phyloP scores from a whole-genome alignment of 2,797 vertebrate species.

The Hapalemur alaotrensis region DNA sequence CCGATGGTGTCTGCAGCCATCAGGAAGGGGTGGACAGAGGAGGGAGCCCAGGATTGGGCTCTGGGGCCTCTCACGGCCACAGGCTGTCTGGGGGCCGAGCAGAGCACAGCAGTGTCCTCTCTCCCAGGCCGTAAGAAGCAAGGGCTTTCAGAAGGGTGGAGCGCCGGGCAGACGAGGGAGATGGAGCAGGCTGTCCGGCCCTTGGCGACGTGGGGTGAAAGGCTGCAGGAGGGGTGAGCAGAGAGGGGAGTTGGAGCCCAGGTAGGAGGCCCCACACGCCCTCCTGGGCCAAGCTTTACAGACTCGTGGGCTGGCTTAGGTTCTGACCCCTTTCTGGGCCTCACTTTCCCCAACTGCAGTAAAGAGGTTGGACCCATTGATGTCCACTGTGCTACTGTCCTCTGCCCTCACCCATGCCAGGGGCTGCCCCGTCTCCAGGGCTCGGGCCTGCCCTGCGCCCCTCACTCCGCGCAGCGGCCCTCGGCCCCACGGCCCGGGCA shows the following conservation, averaged over 20 bases:
- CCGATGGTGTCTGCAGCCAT: not conserved
- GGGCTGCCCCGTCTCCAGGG: too few relatives aligned
- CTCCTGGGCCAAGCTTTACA: not conserved
- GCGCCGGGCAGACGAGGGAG: not conserved
- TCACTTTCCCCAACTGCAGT: not conserved
- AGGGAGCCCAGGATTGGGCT: too few relatives aligned
- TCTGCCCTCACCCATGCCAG: not conserved
- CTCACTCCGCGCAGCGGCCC: not conserved
- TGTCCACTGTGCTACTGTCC: not conserved
- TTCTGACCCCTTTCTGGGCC: not conserved
- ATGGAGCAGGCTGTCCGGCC: not conserved
- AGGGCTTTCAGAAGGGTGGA: not conserved
- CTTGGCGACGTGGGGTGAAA: too few relatives aligned
- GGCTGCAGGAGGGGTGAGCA: not conserved
- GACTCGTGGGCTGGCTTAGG: not conserved
- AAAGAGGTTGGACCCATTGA: not conserved
- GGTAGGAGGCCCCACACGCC: not conserved
- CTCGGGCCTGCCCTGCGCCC: not conserved
- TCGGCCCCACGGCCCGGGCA: not conserved
- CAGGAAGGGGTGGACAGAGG: not conserved
- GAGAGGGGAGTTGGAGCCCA: not conserved
- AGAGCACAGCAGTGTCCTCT: not conserved
- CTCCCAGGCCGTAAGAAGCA: not conserved
- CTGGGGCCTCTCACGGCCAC: not conserved
- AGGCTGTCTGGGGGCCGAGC: not conserved